These are phyloP conservation scores for Malachius bipustulatus DNA, from an alignment of 2,888 invertebrate genomes.

Conservation along the genomic window DNA sequence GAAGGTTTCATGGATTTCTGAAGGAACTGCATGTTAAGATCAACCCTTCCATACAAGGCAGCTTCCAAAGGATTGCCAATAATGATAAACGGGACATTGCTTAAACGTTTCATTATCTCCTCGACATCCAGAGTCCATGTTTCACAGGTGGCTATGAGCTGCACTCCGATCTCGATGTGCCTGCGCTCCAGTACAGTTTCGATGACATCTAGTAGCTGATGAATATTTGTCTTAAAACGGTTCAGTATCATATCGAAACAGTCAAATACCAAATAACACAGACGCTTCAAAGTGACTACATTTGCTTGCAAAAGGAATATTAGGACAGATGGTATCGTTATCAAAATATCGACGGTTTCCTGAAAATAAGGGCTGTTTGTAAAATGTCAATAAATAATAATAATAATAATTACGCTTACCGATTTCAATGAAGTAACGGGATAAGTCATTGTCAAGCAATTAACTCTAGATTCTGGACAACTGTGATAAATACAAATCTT, in stretches of 20 bases:
- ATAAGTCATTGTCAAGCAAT: conserved; percentile 39
- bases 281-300: conserved; percentile 45
- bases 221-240: conserved; percentile 41
- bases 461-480: conserved; percentile 28
- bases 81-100: conserved; percentile 48
- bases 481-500: conserved; percentile 37
- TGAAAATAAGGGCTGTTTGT: conserved; percentile 16
- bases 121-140: conserved; percentile 52
- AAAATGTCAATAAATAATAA: conserved; percentile 17
- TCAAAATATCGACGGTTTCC: conserved; percentile 49
- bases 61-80: conserved; percentile 66
- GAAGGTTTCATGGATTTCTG: conserved; percentile 37
- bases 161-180: conserved; percentile 39
- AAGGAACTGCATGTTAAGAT: conserved; percentile 38
- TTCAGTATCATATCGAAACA: conserved; percentile 52
- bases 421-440: conserved; percentile 25
- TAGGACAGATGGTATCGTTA: conserved; percentile 52
- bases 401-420: conserved; percentile 20
- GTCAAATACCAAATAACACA: conserved; percentile 58
- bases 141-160: conserved; percentile 48
- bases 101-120: conserved; percentile 42
- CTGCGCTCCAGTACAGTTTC: conserved; percentile 38
- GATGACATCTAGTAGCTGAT: conserved; percentile 36
- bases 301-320: conserved; percentile 39
- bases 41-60: conserved; percentile 52